Conservation (phyloP, 2,113 vertebrate species). For the Varanus komodoensis region DNA sequence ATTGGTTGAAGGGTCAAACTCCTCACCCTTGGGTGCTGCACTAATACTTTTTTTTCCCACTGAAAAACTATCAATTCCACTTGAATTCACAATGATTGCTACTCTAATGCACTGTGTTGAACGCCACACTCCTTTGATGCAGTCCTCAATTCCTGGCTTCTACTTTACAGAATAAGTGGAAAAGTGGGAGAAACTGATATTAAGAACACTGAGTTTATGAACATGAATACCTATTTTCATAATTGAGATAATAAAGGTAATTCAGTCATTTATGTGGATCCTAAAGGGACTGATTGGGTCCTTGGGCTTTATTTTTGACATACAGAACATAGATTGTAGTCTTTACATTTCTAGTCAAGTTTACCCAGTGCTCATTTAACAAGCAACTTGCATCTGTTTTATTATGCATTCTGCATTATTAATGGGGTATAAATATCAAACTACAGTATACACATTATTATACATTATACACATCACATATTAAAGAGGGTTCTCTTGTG, state of each 20-base stretch:
- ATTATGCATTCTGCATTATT: neutral
- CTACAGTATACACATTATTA: neutral
- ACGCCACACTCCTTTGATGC: too few relatives aligned
- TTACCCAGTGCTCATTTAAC: neutral
- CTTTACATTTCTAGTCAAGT: neutral
- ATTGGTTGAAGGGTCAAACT: too few relatives aligned
- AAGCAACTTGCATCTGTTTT: neutral
- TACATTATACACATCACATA: neutral
- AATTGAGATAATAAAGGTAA: neutral
- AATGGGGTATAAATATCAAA: neutral
- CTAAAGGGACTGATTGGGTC: neutral
- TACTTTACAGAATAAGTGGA: neutral
- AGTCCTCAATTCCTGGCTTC: neutral
- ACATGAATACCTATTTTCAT: neutral
- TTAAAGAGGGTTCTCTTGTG: neutral
- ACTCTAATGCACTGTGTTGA: too few relatives aligned
- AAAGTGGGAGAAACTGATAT: neutral
- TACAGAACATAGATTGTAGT: neutral
- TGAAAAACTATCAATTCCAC: too few relatives aligned
- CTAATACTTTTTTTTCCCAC: too few relatives aligned
- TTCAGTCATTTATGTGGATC: neutral
- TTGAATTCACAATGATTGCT: too few relatives aligned
- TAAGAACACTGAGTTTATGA: neutral
- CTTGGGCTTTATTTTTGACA: neutral
- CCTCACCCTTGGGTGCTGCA: too few relatives aligned